Conservation (phyloP, 2,113 vertebrate species). For the Poeciliopsis retropinna region DNA sequence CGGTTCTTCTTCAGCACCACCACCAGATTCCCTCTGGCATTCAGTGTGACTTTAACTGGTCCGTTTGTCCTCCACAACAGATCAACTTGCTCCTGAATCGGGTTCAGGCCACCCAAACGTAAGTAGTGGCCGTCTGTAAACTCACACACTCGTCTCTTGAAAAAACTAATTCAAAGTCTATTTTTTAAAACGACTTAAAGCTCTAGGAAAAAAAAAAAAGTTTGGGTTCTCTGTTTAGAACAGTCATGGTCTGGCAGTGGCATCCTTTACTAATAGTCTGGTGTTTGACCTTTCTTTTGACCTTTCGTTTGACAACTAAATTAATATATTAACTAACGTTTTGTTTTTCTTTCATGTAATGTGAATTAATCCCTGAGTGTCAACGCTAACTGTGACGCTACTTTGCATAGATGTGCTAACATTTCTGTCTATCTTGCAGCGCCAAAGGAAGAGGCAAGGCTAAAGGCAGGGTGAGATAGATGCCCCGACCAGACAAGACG, state of each 20-base stretch:
- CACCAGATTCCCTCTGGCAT: no score
- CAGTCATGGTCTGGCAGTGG: no score
- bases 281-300: no score
- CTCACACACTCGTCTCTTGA: not conserved
- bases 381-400: no score
- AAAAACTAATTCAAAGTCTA: not conserved
- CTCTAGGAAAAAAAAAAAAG: no score
- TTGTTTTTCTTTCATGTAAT: no score
- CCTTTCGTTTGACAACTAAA: no score
- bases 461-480: constrained; percentile 76
- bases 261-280: no score
- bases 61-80: constrained; percentile 66
- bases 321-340: no score
- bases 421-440: constrained; percentile 53
- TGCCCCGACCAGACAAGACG: not conserved
- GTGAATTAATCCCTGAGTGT: no score
- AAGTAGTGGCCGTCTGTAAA: constrained; percentile 40
- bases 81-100: constrained; percentile 74
- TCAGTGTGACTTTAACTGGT: constrained; percentile 27
- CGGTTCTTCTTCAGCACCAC: not conserved
- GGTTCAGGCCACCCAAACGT: constrained; percentile 71
- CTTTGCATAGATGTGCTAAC: not conserved
- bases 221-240: no score
- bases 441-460: constrained; percentile 79
- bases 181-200: no score